phyloP scores from a whole-genome alignment of 2,888 invertebrate genomes.

The Platynereis dumerilii region DNA sequence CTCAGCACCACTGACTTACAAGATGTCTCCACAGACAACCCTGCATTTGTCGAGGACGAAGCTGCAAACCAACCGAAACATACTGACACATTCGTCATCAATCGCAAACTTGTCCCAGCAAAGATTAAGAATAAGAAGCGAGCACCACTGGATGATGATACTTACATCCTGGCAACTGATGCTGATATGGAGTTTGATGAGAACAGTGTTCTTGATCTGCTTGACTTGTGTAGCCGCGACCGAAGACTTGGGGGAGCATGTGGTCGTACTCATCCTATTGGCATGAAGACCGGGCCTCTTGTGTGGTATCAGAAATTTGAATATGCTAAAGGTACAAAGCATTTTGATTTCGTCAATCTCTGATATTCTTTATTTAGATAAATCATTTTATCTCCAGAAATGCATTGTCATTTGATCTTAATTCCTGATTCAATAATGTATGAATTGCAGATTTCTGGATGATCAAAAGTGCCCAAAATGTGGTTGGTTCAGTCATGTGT shows the following conservation, averaged over 20 bases:
- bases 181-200: conserved; percentile 47
- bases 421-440: no score
- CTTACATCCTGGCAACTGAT: conserved; percentile 45
- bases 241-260: conserved; percentile 41
- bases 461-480: conserved; percentile 47
- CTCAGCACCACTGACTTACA: not conserved
- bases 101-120: conserved; percentile 18
- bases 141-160: conserved; percentile 36
- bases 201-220: conserved; percentile 37
- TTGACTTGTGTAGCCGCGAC: conserved; percentile 39
- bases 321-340: conserved; percentile 48
- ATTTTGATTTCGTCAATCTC: not conserved
- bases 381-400: no score
- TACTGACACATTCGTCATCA: conserved; percentile 19
- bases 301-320: conserved; percentile 48
- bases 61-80: not conserved
- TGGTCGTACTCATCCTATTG: conserved; percentile 43
- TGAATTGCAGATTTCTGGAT: conserved; percentile 51
- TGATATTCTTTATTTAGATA: no score
- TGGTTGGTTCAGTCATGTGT: conserved; percentile 48
- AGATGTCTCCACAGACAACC: not conserved
- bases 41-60: not conserved
- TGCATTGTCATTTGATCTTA: no score
- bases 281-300: conserved; percentile 41
- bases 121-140: conserved; percentile 17